These are phyloP conservation scores for Bergia sp. DNA, from an alignment of 92 coral and sea anemone species.

Conservation along the genomic window DNA sequence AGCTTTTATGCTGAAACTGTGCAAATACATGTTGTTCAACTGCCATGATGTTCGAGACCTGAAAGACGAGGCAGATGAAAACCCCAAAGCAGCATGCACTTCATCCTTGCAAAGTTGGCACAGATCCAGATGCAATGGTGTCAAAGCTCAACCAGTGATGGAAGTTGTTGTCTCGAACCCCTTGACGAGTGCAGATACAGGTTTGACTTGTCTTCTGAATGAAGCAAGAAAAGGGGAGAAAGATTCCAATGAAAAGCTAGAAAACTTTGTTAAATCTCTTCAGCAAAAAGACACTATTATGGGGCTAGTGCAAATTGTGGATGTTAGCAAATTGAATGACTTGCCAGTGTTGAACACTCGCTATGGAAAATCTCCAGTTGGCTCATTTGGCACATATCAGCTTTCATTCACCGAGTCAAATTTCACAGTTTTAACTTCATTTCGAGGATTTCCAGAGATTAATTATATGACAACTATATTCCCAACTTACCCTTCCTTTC, in stretches of 20 bases:
- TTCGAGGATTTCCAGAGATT: constrained; percentile 45
- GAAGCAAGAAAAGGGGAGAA: constrained; percentile 11
- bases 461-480: constrained; percentile 45
- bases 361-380: constrained; percentile 15
- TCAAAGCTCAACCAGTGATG: constrained; percentile 53
- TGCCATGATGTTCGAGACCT: constrained; percentile 20
- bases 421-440: constrained; percentile 40
- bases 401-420: constrained; percentile 48
- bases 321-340: neutral
- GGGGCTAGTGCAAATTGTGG: constrained; percentile 10
- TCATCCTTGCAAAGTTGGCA: constrained; percentile 49
- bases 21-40: constrained; percentile 43
- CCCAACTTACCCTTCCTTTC: constrained; percentile 59
- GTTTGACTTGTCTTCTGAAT: constrained; percentile 5
- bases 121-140: constrained; percentile 29
- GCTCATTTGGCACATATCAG: constrained; percentile 42
- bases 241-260: neutral
- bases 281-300: neutral
- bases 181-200: neutral
- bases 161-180: constrained; percentile 26
- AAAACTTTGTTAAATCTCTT: constrained; percentile 10
- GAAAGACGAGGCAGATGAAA: constrained; percentile 35
- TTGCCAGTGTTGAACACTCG: constrained; percentile 19
- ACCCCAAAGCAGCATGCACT: constrained; percentile 39
- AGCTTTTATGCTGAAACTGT: constrained; percentile 45